Base-by-base conservation (phyloP, 2,888 invertebrate species). In the Callyntrura guangdongensis region DNA sequence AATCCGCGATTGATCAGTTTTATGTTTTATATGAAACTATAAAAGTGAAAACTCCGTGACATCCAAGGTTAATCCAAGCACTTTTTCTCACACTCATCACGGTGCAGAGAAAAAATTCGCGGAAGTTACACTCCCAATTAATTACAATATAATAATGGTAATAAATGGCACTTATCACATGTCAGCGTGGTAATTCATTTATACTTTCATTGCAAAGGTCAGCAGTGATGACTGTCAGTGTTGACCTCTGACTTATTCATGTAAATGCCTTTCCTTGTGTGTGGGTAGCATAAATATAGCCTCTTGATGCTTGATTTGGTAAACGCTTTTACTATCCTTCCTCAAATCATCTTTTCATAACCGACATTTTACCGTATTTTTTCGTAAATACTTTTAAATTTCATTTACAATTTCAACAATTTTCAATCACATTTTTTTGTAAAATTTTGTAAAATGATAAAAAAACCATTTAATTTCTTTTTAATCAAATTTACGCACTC, bases 131-230 rank as follows among this genome's bases (percentile, higher is more conserved):
- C 22, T 9, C 49, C 47, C 56, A 77, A 49, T 25, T 77, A 77
- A 56, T 77, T 77, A 77, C 49, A 77, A 77, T 53, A 45, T 77
- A 20, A 67, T 64, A 64, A 64, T 67, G 27, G 36, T n/a, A 77
- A 56, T 79, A 82, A 86, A 90, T 90, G 90, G 90, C 90, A 90
- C 90, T 86, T 90, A 90, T 90, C 90, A 90, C 90, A 90, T 90
- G 86, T 86, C 82, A 90, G 59, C 86, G 86, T 86, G 90, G 86
- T 90, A 90, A 86, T 86, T 90, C 86, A 90, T 81, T 90, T 69
- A 82, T 89, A 61, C 67, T 72, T 69, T 45, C 22, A 90, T 74
- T 86, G 82, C 89, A 90, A 90, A 90, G 90, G 90, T 86, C 90
- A 90, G 82, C 86, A 47, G 82, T 85, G 79, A 56, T 90, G 86